Evolutionary conservation across 2,113 vertebrate species (phyloP), one percentile per base, ranked within the genome.

Genomic region (Dipodomys spectabilis): DNA sequence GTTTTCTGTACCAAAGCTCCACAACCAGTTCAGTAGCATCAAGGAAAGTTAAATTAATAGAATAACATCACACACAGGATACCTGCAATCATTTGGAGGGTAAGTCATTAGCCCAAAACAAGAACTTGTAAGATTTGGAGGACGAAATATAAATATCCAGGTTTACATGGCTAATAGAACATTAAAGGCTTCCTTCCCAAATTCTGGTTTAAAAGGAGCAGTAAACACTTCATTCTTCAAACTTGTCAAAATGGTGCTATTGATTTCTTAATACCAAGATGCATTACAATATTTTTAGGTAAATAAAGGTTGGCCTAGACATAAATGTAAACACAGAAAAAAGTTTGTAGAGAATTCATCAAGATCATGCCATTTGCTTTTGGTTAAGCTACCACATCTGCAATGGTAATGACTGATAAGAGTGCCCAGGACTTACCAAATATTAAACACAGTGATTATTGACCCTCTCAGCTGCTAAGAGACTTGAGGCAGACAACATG

Each of bases 211-310:
- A 60, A 92, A 90, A 68, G 45, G 72, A 91, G 49, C 83, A 94
- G 72, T 88, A 57, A 82, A 91, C 77, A 69, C 86, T 93, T 94
- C 80, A 73, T 92, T 95, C 92, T 82, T 84, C 82, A 93, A 96
- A 92, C 28, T 69, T 93, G 71, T 90, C 93, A 90, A 94, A 91
- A 96, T 80, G 94, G 95, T 98, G 97, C 97, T 96, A 96, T 90
- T 60, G 69, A 97, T 81, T 95, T 75, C 88, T 94, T 95, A 67
- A 83, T 86, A 91, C 45, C 88, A 86, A 94, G 83, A 81, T 71
- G 11, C 74, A 78, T 44, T 79, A 88, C 5, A 65, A 19, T 92
- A 81, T 93, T 95, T 95, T 94, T 81, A 87, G 93, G 68, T 44
- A 69, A 87, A 45, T 89, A 45, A 93, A 92, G 81, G 75, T 39